Percentiles rank a stretch among this genome's conserved stretches.
Evolutionary conservation across 1,140 invertebrate genomes (phyloP).

Genomic region (Pseudomyrmex concolor): DNA sequence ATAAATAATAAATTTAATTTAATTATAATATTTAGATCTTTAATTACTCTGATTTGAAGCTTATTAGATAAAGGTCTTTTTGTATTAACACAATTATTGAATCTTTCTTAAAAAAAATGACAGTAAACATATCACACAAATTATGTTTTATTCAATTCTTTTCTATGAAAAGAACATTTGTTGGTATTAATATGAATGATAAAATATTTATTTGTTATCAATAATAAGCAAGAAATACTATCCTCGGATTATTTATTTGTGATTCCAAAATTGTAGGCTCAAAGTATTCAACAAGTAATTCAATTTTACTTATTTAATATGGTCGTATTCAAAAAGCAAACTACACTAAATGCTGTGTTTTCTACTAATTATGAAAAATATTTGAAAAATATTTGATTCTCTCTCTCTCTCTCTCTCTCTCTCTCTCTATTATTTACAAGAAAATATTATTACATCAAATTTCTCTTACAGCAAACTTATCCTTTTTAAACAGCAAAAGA

Average conservation of each 20-base stretch:
- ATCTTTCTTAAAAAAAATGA: too few species aligned
- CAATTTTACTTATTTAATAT: neutral
- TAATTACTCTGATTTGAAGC: slow-evolving; percentile 2
- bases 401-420: neutral
- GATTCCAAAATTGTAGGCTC: neutral
- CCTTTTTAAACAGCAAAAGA: neutral
- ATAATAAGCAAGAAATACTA: too few species aligned
- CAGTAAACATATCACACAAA: neutral
- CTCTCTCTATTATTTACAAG: neutral
- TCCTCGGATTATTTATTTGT: neutral
- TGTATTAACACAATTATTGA: neutral
- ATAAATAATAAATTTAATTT: slow-evolving; percentile 31
- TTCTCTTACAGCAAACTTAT: too few species aligned
- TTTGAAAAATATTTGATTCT: neutral
- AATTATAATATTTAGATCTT: slow-evolving; percentile 27
- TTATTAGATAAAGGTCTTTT: neutral
- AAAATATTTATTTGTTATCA: neutral
- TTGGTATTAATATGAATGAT: neutral
- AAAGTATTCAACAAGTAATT: neutral
- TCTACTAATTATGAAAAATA: neutral
- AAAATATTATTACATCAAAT: too few species aligned
- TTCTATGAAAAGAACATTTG: neutral
- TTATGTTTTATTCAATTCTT: neutral
- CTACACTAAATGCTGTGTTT: neutral
- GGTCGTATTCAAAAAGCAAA: neutral